Conservation (phyloP, 2,113 vertebrate genomes). For the Eira barbara region DNA sequence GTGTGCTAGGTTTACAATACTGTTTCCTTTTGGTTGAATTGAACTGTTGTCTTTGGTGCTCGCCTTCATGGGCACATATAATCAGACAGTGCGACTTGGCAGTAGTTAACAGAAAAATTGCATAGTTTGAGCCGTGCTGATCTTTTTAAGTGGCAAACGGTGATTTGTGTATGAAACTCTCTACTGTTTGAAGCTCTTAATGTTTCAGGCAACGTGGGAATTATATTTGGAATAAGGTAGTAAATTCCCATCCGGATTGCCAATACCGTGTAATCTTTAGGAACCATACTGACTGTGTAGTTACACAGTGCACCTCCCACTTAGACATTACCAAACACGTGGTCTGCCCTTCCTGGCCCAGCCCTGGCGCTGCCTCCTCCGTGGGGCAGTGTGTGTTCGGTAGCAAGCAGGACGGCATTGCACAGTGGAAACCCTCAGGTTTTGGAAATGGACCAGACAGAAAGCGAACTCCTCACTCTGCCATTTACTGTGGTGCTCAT, state of each 20-base stretch:
- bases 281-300: slow-evolving; percentile 71
- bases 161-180: slow-evolving; percentile 33
- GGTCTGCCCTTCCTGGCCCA: neutral
- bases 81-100: neutral
- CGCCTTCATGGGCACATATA: neutral
- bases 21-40: neutral
- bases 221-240: slow-evolving; percentile 75
- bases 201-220: slow-evolving; percentile 73
- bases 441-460: neutral
- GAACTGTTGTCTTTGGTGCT: neutral
- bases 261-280: slow-evolving; percentile 59
- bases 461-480: neutral
- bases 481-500: neutral
- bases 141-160: neutral
- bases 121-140: neutral
- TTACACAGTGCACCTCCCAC: slow-evolving; percentile 59
- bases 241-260: slow-evolving; percentile 55
- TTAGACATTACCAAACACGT: slow-evolving; percentile 30
- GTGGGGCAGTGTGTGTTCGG: neutral
- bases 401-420: too few species aligned
- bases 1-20: neutral
- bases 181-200: slow-evolving; percentile 44
- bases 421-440: neutral
- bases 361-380: neutral
- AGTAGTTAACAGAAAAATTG: slow-evolving; percentile 1